Percentiles rank a stretch among this genome's conserved stretches.
These are phyloP conservation scores for Maniola jurtina DNA, from an alignment of 1,140 invertebrate genomes.

Conservation along the genomic window DNA sequence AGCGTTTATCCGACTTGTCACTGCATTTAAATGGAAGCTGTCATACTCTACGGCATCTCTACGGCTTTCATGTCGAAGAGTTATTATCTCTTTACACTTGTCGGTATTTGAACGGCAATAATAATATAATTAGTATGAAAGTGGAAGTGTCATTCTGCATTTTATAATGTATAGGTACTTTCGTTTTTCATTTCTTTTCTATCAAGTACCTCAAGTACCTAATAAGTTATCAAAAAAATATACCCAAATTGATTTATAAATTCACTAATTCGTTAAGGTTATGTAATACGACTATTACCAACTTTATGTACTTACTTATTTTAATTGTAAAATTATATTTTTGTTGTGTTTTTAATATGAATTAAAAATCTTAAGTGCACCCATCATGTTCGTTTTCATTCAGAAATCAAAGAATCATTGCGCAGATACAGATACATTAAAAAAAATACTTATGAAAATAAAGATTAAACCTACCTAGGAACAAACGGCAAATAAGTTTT, in stretches of 20 bases:
- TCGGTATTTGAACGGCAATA: conserved; percentile 9
- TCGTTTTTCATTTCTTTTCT: conserved; percentile 10
- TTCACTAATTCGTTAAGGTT: background rate
- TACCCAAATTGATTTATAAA: background rate
- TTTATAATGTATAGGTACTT: conserved; percentile 2
- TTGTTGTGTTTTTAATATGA: background rate
- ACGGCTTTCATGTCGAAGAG: conserved; percentile 10
- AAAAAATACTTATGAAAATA: too few species aligned
- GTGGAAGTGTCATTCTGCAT: conserved; percentile 14
- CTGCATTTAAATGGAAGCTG: conserved; percentile 5
- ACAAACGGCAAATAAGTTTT: too few species aligned
- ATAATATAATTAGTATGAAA: conserved; percentile 19
- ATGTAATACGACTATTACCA: background rate
- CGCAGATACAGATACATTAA: too few species aligned
- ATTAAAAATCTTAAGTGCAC: too few species aligned
- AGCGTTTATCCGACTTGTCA: background rate
- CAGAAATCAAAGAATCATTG: too few species aligned
- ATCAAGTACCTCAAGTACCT: too few species aligned
- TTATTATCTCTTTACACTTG: conserved; percentile 7
- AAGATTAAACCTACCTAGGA: too few species aligned
- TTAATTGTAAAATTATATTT: background rate
- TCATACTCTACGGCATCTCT: background rate
- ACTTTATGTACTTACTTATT: background rate
- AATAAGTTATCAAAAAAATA: background rate
- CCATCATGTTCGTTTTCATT: too few species aligned